Conservation (phyloP, 2,797 vertebrate genomes). For the Chiroxiphia lanceolata region DNA sequence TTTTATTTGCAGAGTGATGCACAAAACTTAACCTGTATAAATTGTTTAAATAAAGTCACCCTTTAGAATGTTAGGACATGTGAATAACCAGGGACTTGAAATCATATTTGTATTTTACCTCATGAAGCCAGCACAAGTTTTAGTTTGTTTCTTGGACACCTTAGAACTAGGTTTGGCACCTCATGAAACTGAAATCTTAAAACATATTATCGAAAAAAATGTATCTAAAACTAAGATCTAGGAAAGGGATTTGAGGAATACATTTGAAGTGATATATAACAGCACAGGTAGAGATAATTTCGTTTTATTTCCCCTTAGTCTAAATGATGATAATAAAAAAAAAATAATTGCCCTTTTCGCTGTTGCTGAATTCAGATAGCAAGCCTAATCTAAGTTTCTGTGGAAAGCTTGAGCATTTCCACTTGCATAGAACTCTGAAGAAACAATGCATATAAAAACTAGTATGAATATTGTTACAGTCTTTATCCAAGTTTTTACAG, state of each 20-base stretch:
- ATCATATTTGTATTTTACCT: neutral
- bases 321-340: neutral
- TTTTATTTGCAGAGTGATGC: neutral
- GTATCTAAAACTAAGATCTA: conserved; percentile 16
- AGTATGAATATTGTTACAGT: neutral
- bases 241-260: neutral
- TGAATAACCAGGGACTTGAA: neutral
- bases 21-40: neutral
- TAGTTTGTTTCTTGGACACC: neutral
- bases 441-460: neutral
- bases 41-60: neutral
- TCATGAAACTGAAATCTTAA: neutral
- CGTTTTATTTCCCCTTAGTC: neutral
- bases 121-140: neutral
- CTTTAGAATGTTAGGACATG: neutral
- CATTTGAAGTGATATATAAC: neutral
- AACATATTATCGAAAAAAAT: neutral
- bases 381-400: neutral
- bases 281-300: neutral
- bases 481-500: neutral
- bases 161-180: neutral
- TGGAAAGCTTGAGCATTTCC: neutral
- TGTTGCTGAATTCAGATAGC: neutral
- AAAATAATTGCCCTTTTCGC: neutral
- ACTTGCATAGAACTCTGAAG: neutral